A percentile compares a stretch with the other conserved stretches of the same genome.
These are phyloP conservation scores for Triplophysa tibetana DNA, from an alignment of 2,113 vertebrate genomes.

Conservation along the genomic window DNA sequence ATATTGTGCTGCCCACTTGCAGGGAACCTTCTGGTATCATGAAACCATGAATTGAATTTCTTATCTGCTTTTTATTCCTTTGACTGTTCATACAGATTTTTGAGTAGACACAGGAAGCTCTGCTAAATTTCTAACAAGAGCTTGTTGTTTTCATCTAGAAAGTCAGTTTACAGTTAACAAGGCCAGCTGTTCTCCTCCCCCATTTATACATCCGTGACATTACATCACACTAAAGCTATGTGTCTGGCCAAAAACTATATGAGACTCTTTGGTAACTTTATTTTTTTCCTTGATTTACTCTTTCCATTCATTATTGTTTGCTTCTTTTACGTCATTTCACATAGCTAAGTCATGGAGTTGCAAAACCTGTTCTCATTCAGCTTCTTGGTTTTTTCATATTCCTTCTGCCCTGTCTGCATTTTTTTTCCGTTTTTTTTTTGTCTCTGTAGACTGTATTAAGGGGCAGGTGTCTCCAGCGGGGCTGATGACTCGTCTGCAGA, in stretches of 20 bases:
- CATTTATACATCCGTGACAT: conserved; percentile 3
- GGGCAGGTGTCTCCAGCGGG: conserved; percentile 77
- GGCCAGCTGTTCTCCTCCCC: conserved; percentile 1
- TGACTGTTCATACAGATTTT: not conserved
- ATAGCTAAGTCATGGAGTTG: not conserved
- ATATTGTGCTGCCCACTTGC: not conserved
- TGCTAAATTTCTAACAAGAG: not conserved
- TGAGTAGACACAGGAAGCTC: not conserved
- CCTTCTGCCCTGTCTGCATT: not conserved
- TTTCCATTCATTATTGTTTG: not conserved
- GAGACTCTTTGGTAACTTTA: not conserved
- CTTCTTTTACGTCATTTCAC: not conserved
- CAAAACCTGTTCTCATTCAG: not conserved
- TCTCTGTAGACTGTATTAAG: conserved; percentile 78
- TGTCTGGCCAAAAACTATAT: not conserved
- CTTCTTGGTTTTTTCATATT: not conserved
- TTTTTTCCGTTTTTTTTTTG: not conserved
- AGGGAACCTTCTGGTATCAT: not conserved
- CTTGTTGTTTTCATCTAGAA: conserved; percentile 32
- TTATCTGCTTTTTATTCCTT: not conserved
- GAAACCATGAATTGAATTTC: not conserved
- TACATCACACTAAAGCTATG: conserved; percentile 30
- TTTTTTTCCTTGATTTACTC: not conserved
- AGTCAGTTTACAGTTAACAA: conserved; percentile 28
- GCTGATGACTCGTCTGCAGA: conserved; percentile 84